phyloP scores from a whole-genome alignment of 2,888 invertebrate species.

The Latrodectus hesperus region DNA sequence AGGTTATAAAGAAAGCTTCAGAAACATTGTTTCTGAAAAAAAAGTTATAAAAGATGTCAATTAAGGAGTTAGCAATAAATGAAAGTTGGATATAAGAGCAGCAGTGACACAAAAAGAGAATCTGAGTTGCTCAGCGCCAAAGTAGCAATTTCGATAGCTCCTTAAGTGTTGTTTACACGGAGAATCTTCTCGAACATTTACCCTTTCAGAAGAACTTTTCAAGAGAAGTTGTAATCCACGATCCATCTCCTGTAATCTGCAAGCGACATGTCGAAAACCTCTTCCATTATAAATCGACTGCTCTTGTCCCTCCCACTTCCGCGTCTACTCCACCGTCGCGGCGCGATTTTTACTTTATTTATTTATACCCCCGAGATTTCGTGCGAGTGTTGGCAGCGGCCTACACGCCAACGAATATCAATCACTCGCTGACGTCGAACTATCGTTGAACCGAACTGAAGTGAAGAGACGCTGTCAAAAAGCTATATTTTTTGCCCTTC shows the following conservation, averaged over 20 bases:
- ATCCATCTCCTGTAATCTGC: constrained; percentile 59
- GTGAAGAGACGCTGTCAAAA: constrained; percentile 53
- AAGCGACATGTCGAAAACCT: constrained; percentile 48
- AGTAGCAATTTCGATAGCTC: neutral
- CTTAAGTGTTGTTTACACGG: constrained; percentile 50
- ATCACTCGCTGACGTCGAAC: constrained; percentile 50
- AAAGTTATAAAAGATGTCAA: too few species aligned
- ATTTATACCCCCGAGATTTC: constrained; percentile 17
- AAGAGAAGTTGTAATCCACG: constrained; percentile 44
- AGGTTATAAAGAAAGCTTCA: too few species aligned
- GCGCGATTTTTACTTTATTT: constrained; percentile 40
- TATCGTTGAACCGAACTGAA: constrained; percentile 26
- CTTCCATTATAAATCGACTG: constrained; percentile 53
- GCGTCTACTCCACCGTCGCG: constrained; percentile 14
- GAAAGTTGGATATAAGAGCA: too few species aligned
- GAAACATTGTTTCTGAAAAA: too few species aligned
- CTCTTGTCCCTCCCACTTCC: neutral
- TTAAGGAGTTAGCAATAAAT: too few species aligned
- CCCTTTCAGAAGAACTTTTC: constrained; percentile 30
- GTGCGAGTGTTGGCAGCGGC: constrained; percentile 5
- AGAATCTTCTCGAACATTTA: constrained; percentile 43
- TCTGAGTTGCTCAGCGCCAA: too few species aligned
- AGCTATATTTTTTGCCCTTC: constrained; percentile 29
- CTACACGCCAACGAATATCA: constrained; percentile 25
- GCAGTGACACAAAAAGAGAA: too few species aligned